Evolutionary conservation across 2,797 vertebrate genomes (phyloP), one percentile per base, ranked within the genome.

Genomic region (Geotria australis): DNA sequence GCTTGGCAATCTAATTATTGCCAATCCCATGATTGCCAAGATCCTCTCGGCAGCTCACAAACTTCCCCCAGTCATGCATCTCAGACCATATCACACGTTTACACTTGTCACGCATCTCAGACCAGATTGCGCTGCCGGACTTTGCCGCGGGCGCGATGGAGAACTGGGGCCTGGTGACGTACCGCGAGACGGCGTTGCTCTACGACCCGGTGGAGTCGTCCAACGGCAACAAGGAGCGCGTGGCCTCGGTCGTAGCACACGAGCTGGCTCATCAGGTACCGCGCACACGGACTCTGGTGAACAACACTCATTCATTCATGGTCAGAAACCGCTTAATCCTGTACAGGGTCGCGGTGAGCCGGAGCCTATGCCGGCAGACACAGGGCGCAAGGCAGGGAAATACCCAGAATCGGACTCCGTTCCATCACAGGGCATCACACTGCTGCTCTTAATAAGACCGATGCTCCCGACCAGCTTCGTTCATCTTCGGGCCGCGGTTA

Each of bases 141-240:
- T 93, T 93, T 66, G 70, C 71, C 0, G 79, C 81, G 0, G 83
- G 85, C 0, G 85, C 85, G 0, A 93, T 93, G 85, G 85, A 93
- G 71, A 93, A 93, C 72, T 93, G 85, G 85, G 85, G 85, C 3
- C 73, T 93, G 61, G 63, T 93, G 64, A 88, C 80, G 3, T 93
- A 93, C 70, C 72, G 85, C 47, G 85, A 93, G 68, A 83, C 66
- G 0, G 63, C 79, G 0, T 71, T 93, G 58, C 74, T 89, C 10
- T 85, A 65, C 0, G 71, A 89, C 38, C 7, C 57, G 0, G 0
- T 0, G 0, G 61, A 65, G 38, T 89, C 85, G 62, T 91, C 85
- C 61, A 77, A 63, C 1, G 10, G 72, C 60, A 88, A 86, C 77
- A 79, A 77, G 66, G 78, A 86, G 64, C 72, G 78, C 2, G 71